Percentiles rank a stretch among this genome's conserved stretches.
These are phyloP conservation scores for Semaprochilodus insignis DNA, from an alignment of 2,797 vertebrate genomes.

Conservation along the genomic window DNA sequence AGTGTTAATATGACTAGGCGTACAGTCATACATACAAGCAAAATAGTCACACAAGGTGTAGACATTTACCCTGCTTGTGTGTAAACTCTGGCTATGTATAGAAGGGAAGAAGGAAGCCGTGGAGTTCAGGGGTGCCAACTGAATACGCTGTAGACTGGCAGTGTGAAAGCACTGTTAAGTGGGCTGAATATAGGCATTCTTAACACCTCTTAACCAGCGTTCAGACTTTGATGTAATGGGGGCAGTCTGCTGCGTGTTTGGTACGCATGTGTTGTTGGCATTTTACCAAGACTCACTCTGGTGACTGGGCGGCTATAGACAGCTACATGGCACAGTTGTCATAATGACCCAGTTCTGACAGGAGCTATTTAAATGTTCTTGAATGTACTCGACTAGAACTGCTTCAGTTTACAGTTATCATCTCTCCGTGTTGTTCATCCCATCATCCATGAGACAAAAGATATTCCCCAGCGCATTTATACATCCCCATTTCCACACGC, in stretches of 20 bases:
- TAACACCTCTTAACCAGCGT: conserved; percentile 17
- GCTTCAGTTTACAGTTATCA: conserved; percentile 3
- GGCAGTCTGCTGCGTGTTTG: conserved; percentile 26
- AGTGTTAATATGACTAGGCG: too few species aligned
- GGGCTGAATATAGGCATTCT: conserved; percentile 12
- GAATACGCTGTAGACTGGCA: background rate
- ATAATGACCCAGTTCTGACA: conserved; percentile 47
- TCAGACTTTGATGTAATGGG: conserved; percentile 30
- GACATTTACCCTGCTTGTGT: background rate
- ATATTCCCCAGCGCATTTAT: background rate
- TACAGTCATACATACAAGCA: too few species aligned
- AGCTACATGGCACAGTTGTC: conserved; percentile 37
- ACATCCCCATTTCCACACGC: too few species aligned
- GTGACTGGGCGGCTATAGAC: conserved; percentile 30
- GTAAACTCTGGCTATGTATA: background rate
- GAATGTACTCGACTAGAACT: conserved; percentile 24
- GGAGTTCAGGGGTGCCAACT: background rate
- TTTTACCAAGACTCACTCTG: conserved; percentile 11
- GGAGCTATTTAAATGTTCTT: conserved; percentile 30
- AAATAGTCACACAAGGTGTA: too few species aligned
- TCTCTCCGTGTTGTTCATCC: background rate
- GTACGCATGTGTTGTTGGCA: conserved; percentile 19
- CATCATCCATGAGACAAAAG: background rate
- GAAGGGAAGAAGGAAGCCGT: background rate
- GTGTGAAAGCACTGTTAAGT: conserved; percentile 26